Percentiles rank a stretch among this genome's conserved stretches.
Conservation (phyloP, 2,113 vertebrate species). For the Gnathonemus longibarbis region DNA sequence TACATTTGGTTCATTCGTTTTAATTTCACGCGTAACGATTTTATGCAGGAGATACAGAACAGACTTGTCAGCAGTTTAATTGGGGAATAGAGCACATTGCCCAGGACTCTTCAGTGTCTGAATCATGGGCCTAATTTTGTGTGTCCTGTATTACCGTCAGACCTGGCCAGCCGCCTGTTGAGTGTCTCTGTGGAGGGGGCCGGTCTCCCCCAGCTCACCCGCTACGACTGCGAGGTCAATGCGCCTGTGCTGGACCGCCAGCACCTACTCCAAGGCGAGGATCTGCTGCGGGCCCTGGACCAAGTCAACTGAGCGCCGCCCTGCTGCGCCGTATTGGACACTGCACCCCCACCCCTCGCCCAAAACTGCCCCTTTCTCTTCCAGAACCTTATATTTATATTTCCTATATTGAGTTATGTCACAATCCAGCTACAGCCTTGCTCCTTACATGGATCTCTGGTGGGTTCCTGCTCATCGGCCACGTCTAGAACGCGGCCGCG, state of each 20-base stretch:
- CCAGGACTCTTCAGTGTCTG: background rate
- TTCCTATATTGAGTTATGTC: constrained; percentile 75
- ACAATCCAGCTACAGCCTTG: constrained; percentile 78
- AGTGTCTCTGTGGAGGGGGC: constrained; percentile 75
- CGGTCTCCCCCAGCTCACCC: constrained; percentile 81
- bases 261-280: constrained; percentile 90
- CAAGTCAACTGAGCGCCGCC: constrained; percentile 77
- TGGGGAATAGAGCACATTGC: background rate
- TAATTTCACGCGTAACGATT: background rate
- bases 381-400: constrained; percentile 73
- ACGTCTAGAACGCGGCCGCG: background rate
- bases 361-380: constrained; percentile 19
- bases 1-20: background rate
- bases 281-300: constrained; percentile 87
- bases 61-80: background rate
- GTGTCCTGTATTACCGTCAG: constrained; percentile 48
- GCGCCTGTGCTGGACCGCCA: constrained; percentile 82
- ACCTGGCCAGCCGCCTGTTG: constrained; percentile 84
- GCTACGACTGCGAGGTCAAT: constrained; percentile 93
- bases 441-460: constrained; percentile 34
- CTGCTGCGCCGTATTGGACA: constrained; percentile 69
- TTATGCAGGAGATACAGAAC: background rate
- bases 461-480: background rate
- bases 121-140: background rate
- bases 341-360: constrained; percentile 73